Base-by-base conservation (phyloP, 92 coral and sea anemone species). In the Micromussa lordhowensis region DNA sequence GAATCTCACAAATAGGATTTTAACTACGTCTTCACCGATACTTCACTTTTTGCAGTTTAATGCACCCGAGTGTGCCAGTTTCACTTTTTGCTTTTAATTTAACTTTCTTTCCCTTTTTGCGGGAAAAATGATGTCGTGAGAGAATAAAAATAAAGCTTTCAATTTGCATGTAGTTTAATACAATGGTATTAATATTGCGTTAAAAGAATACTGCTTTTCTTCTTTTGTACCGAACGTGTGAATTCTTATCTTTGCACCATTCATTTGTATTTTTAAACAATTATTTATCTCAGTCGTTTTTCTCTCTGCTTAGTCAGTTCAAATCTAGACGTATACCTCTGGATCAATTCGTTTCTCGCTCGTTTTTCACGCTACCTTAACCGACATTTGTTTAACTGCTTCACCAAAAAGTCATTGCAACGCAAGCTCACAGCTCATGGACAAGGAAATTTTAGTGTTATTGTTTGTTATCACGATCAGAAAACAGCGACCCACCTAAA, bases 381-480 rank as follows among this genome's bases (percentile, higher is more conserved):
- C 44, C 26, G 17, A 21, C 74, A 78, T 84, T 75, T 84, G 88
- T 75, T 84, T 84, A 84, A 84, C 81, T 55, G 69, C 88, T n/a
- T 35, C 44, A 58, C 31, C 77, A 57, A 35, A 38, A 57, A 74
- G 80, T 36, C 26, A 59, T 22, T 31, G 38, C 30, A 31, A 28
- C 21, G 30, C 6, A 22, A 28, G 24, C 9, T 84, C 26, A 0
- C 17, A 19, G 64, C 18, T 82, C 49, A 28, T 59, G 24, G 44
- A 26, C 18, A 22, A 75, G 58, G 88, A 73, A 74, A 74, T 49
- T 17, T 51, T 57, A 74, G 55, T 81, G 19, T 22, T 63, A 61
- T 66, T n/a, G 12, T 66, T 21, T 58, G 88, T 53, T 84, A 84
- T 84, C n/a, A n/a, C n/a, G n/a, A n/a, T n/a, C 88, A 38, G 71